These are phyloP conservation scores for Trichonephila clavipes DNA, from an alignment of 1,140 invertebrate genomes.

Conservation along the genomic window DNA sequence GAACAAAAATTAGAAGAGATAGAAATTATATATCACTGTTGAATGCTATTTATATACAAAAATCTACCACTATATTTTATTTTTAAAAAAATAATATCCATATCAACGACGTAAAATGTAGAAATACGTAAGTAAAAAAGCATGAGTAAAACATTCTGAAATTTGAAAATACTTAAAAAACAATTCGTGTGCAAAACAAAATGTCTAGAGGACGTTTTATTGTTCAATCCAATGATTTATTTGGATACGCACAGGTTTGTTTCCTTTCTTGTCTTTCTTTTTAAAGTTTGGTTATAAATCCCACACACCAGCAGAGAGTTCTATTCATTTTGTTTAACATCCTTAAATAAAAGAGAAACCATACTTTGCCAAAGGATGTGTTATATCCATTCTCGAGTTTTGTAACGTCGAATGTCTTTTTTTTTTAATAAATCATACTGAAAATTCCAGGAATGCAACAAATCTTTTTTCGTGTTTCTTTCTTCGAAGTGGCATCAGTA, in stretches of 20 bases:
- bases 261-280: not conserved
- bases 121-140: no score
- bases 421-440: not conserved
- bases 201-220: not conserved
- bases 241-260: not conserved
- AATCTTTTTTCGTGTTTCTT: slow-evolving; percentile 6
- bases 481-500: not conserved
- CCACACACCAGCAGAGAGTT: not conserved
- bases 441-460: slow-evolving; percentile 10
- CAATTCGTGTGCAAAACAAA: not conserved
- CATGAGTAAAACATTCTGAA: no score
- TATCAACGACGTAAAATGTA: no score
- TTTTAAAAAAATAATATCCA: no score
- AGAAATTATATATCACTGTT: no score
- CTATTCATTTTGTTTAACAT: not conserved
- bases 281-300: not conserved
- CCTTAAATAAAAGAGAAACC: not conserved
- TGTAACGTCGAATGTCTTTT: not conserved
- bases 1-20: no score
- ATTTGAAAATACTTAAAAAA: not conserved
- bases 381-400: not conserved
- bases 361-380: not conserved
- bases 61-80: no score
- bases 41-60: no score
- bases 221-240: not conserved